phyloP scores from a whole-genome alignment of 2,797 vertebrate genomes.

The Leontocebus nigricollis region DNA sequence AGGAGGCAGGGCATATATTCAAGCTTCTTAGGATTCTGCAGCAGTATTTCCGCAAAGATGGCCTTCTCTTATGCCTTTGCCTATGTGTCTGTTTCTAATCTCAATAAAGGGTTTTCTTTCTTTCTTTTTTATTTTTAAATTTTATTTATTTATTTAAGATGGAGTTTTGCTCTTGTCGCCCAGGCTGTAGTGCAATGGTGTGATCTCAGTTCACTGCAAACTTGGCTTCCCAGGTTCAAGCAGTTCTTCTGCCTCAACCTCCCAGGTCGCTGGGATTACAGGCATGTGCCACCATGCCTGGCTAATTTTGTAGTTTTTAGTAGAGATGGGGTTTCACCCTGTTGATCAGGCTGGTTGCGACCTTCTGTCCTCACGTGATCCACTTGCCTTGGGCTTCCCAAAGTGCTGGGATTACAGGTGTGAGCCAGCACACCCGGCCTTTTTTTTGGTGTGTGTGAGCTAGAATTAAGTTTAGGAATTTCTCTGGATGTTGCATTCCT shows the following conservation, averaged over 20 bases:
- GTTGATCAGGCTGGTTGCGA: not conserved
- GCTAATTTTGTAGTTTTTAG: not conserved
- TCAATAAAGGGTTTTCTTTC: not conserved
- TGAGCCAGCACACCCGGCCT: not conserved
- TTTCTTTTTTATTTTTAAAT: too few species aligned
- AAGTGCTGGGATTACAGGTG: not conserved
- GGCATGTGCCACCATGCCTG: not conserved
- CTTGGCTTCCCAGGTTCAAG: not conserved
- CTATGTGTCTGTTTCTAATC: not conserved
- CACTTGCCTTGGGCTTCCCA: not conserved
- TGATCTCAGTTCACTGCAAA: not conserved
- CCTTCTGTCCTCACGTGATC: not conserved
- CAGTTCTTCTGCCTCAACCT: not conserved
- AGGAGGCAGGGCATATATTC: not conserved
- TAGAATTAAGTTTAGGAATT: not conserved
- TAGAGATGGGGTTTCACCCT: not conserved
- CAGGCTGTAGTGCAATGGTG: not conserved
- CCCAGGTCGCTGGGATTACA: not conserved
- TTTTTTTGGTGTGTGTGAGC: too few species aligned
- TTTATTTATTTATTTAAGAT: not conserved
- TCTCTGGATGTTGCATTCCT: not conserved
- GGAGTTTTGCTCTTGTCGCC: not conserved
- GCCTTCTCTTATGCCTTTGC: rapidly evolving
- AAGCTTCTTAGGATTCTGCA: not conserved
- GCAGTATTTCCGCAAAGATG: rapidly evolving